phyloP scores from a whole-genome alignment of 1,140 invertebrate genomes.

The Heliothis virescens region DNA sequence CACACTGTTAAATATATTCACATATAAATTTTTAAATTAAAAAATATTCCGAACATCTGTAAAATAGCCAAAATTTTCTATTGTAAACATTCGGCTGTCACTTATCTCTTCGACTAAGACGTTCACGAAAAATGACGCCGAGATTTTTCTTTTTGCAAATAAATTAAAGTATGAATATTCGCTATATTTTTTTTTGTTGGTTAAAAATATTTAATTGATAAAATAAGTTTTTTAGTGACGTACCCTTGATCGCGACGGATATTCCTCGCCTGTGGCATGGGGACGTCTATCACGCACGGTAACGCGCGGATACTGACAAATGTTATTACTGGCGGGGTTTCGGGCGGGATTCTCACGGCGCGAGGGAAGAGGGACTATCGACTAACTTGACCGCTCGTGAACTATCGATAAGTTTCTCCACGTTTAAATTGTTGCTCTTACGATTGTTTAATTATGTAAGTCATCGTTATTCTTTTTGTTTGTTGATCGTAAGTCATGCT shows the following conservation, averaged over 20 bases:
- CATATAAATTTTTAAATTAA: neutral
- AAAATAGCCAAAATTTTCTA: neutral
- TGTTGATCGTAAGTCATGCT: neutral
- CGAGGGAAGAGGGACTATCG: constrained; percentile 58
- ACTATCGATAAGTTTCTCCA: constrained; percentile 65
- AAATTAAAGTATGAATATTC: neutral
- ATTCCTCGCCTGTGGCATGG: constrained; percentile 62
- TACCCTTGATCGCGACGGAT: constrained; percentile 55
- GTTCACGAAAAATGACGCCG: neutral
- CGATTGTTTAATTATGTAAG: neutral
- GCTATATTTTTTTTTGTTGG: neutral
- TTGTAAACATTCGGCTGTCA: constrained; percentile 39
- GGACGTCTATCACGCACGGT: constrained; percentile 70
- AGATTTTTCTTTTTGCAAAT: neutral
- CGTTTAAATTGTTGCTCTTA: neutral
- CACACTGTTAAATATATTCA: neutral
- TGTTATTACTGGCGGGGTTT: constrained; percentile 52
- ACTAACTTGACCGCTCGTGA: constrained; percentile 46
- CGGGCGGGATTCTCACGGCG: constrained; percentile 62
- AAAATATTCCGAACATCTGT: neutral
- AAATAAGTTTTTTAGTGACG: constrained; percentile 48
- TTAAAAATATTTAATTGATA: neutral
- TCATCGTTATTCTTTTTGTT: neutral
- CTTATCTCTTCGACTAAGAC: constrained; percentile 21
- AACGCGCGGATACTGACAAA: constrained; percentile 72